Conservation (phyloP, 2,888 invertebrate species). For the Platerodrilus igneus region DNA sequence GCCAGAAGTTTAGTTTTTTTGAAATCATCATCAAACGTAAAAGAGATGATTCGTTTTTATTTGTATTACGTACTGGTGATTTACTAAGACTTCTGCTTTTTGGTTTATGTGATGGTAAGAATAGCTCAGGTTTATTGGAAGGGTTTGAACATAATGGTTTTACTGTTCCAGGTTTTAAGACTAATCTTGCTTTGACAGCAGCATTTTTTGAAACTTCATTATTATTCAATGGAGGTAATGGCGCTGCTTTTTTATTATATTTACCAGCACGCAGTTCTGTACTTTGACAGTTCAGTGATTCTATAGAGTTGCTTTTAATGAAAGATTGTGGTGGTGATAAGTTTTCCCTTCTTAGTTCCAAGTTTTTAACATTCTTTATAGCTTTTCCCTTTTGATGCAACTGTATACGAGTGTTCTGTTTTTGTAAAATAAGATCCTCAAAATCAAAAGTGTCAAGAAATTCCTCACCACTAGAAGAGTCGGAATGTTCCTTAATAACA, state of each 20-base stretch:
- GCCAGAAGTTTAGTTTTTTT: slow-evolving; percentile 56
- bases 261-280: slow-evolving; percentile 46
- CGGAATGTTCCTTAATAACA: slow-evolving; percentile 35
- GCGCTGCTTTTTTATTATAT: slow-evolving; percentile 53
- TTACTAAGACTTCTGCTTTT: too few relatives aligned
- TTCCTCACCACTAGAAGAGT: slow-evolving; percentile 43
- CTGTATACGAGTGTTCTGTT: background rate
- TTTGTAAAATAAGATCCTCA: background rate
- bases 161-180: slow-evolving; percentile 49
- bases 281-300: background rate
- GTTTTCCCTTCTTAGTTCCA: too few relatives aligned
- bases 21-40: slow-evolving; percentile 51
- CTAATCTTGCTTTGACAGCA: slow-evolving; percentile 47
- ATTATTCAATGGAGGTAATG: slow-evolving; percentile 45
- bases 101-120: too few relatives aligned
- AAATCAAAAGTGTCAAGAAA: slow-evolving; percentile 31
- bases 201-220: slow-evolving; percentile 13
- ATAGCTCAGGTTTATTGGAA: too few relatives aligned
- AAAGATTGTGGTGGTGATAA: too few relatives aligned
- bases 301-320: slow-evolving; percentile 12
- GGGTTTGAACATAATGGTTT: slow-evolving; percentile 16
- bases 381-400: too few relatives aligned
- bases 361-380: too few relatives aligned
- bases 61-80: slow-evolving; percentile 21
- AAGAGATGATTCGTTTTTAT: slow-evolving; percentile 32